Percentiles rank a stretch among this genome's conserved stretches.
phyloP scores from a whole-genome alignment of 2,113 vertebrate species.

The Numenius arquata region DNA sequence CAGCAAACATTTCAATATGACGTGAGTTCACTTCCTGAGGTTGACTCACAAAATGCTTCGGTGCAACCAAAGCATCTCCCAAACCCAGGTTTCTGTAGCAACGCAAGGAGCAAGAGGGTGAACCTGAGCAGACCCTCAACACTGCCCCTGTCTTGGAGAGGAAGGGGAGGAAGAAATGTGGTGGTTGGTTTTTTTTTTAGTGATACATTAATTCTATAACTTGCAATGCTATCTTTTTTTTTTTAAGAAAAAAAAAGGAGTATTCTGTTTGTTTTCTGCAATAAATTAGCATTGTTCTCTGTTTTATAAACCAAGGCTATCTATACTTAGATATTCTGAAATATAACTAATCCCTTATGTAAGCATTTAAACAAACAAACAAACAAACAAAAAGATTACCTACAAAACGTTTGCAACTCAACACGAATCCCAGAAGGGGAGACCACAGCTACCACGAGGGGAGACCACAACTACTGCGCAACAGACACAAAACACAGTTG shows the following conservation, averaged over 20 bases:
- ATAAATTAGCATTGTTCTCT: background rate
- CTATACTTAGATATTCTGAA: background rate
- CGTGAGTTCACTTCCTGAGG: background rate
- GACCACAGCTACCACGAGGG: background rate
- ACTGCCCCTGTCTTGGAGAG: background rate
- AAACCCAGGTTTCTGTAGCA: background rate
- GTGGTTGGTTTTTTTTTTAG: background rate
- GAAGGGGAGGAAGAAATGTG: background rate
- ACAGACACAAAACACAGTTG: background rate
- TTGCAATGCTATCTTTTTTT: background rate
- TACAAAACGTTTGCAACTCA: background rate
- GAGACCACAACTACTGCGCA: accelerated
- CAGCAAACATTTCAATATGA: background rate
- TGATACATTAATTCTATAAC: background rate
- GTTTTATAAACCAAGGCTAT: background rate
- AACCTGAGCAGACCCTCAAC: background rate
- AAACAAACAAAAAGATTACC: background rate
- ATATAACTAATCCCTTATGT: background rate
- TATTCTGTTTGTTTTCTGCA: background rate
- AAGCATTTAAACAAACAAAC: background rate
- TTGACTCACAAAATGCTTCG: background rate
- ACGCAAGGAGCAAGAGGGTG: accelerated
- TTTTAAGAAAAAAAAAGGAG: background rate
- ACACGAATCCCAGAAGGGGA: background rate
- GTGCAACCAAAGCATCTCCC: background rate